These are phyloP conservation scores for Cyprinodon brontotheroides DNA, from an alignment of 2,113 vertebrate genomes.

Conservation along the genomic window DNA sequence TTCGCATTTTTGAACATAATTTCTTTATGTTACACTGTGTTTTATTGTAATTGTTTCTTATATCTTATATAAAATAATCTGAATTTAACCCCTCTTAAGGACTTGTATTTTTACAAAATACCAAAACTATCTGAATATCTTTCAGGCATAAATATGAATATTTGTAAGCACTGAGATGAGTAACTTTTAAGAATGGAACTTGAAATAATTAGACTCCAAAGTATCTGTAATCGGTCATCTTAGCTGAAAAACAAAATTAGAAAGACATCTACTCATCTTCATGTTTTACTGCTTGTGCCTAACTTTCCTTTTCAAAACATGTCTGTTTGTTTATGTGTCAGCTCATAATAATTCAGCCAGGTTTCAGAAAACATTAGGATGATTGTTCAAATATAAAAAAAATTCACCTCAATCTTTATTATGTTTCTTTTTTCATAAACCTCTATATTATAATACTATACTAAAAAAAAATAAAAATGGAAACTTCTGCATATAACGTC, in stretches of 20 bases:
- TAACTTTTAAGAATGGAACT: no score
- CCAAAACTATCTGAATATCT: not conserved
- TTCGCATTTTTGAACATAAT: not conserved
- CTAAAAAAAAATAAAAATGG: not conserved
- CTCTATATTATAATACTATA: no score
- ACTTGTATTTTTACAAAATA: not conserved
- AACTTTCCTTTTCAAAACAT: not conserved
- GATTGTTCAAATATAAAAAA: not conserved
- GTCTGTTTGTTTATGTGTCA: not conserved
- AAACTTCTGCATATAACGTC: not conserved
- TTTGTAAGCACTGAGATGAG: no score
- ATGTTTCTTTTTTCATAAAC: no score
- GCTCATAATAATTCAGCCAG: no score
- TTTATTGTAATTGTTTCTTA: not conserved
- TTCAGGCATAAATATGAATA: not conserved
- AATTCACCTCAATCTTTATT: not conserved
- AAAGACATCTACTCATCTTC: no score
- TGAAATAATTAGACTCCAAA: no score
- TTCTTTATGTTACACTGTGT: not conserved
- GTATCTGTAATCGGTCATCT: not conserved
- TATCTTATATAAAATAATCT: not conserved
- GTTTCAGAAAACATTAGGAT: not conserved
- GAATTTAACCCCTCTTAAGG: constrained; percentile 4
- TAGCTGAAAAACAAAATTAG: no score
- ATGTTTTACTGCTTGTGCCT: not conserved